Evolutionary conservation across 2,888 invertebrate genomes (phyloP), one percentile per base, ranked within the genome.

Genomic region (Cryptophagus acutangulus): DNA sequence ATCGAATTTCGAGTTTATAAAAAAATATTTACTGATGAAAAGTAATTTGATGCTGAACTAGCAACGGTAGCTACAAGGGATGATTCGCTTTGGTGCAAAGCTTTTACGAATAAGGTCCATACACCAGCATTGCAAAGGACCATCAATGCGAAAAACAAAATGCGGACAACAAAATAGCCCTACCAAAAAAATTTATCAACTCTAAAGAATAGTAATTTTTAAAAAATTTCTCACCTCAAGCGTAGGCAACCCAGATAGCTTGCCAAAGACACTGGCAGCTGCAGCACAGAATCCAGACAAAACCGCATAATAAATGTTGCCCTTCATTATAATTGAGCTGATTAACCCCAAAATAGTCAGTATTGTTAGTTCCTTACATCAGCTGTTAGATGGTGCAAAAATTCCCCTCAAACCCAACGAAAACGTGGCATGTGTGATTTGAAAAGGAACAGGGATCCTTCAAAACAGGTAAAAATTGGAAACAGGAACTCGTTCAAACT

Each of bases 61-160:
- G 76, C 72, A 28, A 82, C 75, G 6, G 82, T 82, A 1, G 80
- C 77, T 3, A 75, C 71, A 10, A 81, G 72, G 0, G 82, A 78
- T 47, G 80, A 79, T 26, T 70, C 63, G 1, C 76, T 71, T 1
- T 71, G 71, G 49, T 81, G 79, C 2, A 83, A 65, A 1, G 81
- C 77, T 49, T 77, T 77, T 31, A 80, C 73, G 59, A 79, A 82
- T 53, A 78, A 71, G 8, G 78, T 71, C 66, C 77, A 77, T 16
- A 78, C 78, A 56, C 74, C 73, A 0, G 77, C 77, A 55, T 82
- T 82, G 17, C 69, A 73, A 10, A 73, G 45, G 31, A 82, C 58
- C 82, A 82, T 82, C 2, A 72, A 46, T 10, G 66, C 49, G 31
- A 76, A 60, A 20, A 69, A 74, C 16, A 72, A 4, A 1, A 65